Evolutionary conservation across 2,797 vertebrate genomes (phyloP).

Genomic region (Cynodonichthys magdalenae): DNA sequence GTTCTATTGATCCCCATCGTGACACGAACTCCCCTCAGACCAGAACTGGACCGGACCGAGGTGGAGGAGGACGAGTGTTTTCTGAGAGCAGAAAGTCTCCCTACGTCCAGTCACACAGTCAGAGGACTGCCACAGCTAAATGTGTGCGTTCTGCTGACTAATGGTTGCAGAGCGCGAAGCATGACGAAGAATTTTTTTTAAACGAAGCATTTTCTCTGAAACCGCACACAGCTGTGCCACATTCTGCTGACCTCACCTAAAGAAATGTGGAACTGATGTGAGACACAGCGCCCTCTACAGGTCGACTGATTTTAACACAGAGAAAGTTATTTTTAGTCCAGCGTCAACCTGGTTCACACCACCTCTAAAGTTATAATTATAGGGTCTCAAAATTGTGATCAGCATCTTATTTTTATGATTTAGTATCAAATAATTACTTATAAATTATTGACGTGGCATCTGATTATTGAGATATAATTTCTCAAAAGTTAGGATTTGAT

Average conservation of each 20-base stretch:
- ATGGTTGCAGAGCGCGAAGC: constrained; percentile 14
- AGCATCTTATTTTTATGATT: too few species aligned
- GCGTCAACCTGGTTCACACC: too few species aligned
- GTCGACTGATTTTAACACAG: background rate
- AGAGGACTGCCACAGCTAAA: background rate
- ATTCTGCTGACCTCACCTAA: constrained; percentile 8
- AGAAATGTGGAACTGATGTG: background rate
- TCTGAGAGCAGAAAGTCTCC: background rate
- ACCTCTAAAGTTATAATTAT: too few species aligned
- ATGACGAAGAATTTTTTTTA: constrained; percentile 37
- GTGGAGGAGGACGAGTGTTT: background rate
- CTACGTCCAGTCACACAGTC: constrained; percentile 37
- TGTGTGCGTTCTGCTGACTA: constrained; percentile 31
- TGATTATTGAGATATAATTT: too few species aligned
- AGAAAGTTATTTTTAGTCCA: background rate
- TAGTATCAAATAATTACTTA: too few species aligned
- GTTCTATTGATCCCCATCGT: constrained; percentile 78
- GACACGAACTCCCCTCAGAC: background rate
- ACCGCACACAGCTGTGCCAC: constrained; percentile 1
- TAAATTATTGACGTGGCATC: too few species aligned
- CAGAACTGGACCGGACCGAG: too few species aligned
- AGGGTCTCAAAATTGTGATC: too few species aligned
- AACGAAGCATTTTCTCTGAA: background rate
- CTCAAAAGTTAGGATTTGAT: too few species aligned
- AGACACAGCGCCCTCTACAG: constrained; percentile 44